Evolutionary conservation across 2,797 vertebrate genomes (phyloP).

Genomic region (Gymnothorax javanicus): DNA sequence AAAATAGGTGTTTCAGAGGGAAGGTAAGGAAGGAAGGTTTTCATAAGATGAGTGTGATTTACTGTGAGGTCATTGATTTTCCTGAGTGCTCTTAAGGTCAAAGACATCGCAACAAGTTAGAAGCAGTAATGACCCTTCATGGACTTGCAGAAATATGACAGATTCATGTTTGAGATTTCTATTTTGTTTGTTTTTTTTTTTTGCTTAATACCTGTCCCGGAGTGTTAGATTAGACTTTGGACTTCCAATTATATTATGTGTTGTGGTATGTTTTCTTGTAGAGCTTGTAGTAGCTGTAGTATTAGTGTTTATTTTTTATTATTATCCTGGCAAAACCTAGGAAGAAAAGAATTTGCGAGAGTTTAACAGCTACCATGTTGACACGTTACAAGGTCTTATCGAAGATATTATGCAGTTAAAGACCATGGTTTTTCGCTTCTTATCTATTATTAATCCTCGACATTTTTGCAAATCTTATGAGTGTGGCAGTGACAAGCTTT

Average conservation of each 20-base stretch:
- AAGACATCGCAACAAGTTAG: background rate
- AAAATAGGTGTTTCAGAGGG: background rate
- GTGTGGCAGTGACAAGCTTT: background rate
- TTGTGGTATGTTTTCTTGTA: background rate
- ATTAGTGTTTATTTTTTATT: background rate
- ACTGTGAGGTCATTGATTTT: slow-evolving; percentile 1
- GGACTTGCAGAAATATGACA: background rate
- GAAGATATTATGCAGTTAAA: background rate
- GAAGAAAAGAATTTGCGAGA: background rate
- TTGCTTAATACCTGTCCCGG: background rate
- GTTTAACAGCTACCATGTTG: background rate
- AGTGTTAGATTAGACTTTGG: background rate
- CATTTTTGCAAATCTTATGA: background rate
- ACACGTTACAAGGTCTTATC: background rate
- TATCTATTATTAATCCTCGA: background rate
- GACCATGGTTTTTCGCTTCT: background rate
- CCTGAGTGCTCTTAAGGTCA: background rate
- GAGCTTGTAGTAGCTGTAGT: background rate
- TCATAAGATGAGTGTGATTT: background rate
- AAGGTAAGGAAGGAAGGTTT: background rate
- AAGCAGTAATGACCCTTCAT: background rate
- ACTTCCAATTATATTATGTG: background rate
- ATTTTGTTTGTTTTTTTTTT: background rate
- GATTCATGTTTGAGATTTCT: background rate
- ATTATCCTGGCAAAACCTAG: background rate